A percentile compares a stretch with the other conserved stretches of the same genome.
Conservation (phyloP, 2,888 invertebrate species). For the Mesochorus sp. region DNA sequence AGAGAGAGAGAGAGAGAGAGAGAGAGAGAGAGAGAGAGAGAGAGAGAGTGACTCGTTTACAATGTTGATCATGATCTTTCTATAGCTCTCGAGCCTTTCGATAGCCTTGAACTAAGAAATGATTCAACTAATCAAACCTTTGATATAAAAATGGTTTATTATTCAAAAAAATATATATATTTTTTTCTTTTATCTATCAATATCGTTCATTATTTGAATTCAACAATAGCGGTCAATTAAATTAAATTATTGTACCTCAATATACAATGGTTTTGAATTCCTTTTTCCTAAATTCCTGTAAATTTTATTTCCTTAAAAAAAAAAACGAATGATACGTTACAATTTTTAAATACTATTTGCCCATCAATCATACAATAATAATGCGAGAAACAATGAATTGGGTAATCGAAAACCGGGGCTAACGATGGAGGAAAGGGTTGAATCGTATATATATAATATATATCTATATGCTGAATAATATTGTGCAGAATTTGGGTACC, state of each 20-base stretch:
- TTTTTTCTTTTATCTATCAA: too few relatives aligned
- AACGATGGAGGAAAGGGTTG: slow-evolving; percentile 52
- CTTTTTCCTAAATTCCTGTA: not conserved
- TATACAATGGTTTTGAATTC: too few relatives aligned
- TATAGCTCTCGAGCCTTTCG: not conserved
- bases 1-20: slow-evolving; percentile 19
- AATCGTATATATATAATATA: slow-evolving; percentile 35
- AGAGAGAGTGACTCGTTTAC: slow-evolving; percentile 5
- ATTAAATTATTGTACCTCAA: too few relatives aligned
- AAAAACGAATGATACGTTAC: too few relatives aligned
- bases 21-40: slow-evolving; percentile 1
- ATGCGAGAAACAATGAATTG: slow-evolving; percentile 52
- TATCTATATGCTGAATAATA: slow-evolving; percentile 9
- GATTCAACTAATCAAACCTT: slow-evolving; percentile 10
- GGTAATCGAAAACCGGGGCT: slow-evolving; percentile 52
- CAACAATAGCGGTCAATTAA: too few relatives aligned
- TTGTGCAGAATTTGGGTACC: slow-evolving; percentile 24
- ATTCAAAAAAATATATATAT: too few relatives aligned
- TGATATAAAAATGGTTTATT: not conserved
- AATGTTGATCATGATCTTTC: slow-evolving; percentile 45
- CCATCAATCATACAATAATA: slow-evolving; percentile 45
- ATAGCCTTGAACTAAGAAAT: slow-evolving; percentile 20
- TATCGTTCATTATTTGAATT: too few relatives aligned
- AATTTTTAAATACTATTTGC: slow-evolving; percentile 10
- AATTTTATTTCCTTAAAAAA: not conserved